Evolutionary conservation across 2,888 invertebrate species (phyloP).

Genomic region (Ophioninae sp.): DNA sequence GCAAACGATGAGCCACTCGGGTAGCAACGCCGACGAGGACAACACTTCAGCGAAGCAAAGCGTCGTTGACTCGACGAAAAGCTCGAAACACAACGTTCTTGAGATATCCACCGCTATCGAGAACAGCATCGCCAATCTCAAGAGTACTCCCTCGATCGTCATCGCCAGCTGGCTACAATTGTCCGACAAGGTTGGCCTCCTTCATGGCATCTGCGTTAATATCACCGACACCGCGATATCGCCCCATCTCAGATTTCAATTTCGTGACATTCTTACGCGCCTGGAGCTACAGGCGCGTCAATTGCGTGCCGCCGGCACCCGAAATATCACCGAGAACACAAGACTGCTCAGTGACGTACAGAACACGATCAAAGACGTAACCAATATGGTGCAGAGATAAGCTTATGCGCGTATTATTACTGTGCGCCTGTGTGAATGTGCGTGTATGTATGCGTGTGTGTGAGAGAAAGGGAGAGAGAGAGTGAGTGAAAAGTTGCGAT

Average conservation of each 20-base stretch:
- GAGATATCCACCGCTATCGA: slow-evolving; percentile 87
- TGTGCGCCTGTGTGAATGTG: slow-evolving; percentile 13
- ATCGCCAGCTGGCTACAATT: slow-evolving; percentile 90
- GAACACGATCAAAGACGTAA: slow-evolving; percentile 87
- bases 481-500: slow-evolving; percentile 22
- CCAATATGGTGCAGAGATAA: slow-evolving; percentile 88
- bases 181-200: slow-evolving; percentile 90
- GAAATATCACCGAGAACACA: slow-evolving; percentile 87
- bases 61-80: slow-evolving; percentile 65
- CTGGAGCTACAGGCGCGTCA: slow-evolving; percentile 87
- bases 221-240: slow-evolving; percentile 91
- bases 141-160: slow-evolving; percentile 82
- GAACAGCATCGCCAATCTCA: slow-evolving; percentile 85
- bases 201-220: slow-evolving; percentile 91
- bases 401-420: slow-evolving; percentile 44
- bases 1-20: slow-evolving; percentile 35
- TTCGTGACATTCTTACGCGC: slow-evolving; percentile 88
- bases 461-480: too few species aligned
- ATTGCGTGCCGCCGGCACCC: slow-evolving; percentile 86
- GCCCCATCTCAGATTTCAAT: slow-evolving; percentile 93
- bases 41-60: slow-evolving; percentile 49
- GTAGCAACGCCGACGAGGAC: slow-evolving; percentile 22
- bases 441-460: slow-evolving; percentile 4
- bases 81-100: slow-evolving; percentile 82
- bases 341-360: slow-evolving; percentile 88